Evolutionary conservation across 2,113 vertebrate genomes (phyloP).

Genomic region (Phaethon lepturus): DNA sequence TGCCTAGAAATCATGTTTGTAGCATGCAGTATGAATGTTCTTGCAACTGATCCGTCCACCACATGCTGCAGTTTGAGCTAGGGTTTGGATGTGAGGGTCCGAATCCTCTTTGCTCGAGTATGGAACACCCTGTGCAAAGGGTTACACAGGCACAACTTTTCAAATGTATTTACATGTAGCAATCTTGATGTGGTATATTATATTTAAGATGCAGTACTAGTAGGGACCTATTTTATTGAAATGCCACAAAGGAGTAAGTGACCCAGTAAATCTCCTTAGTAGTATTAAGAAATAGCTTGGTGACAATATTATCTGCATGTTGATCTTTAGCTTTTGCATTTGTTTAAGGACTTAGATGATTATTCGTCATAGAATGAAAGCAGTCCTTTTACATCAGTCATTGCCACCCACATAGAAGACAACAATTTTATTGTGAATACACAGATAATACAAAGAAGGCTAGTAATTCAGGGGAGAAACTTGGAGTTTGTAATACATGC

Average conservation of each 20-base stretch:
- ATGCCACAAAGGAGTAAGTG: not conserved
- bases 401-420: not conserved
- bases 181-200: not conserved
- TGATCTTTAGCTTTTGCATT: not conserved
- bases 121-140: not conserved
- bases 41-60: fast-evolving
- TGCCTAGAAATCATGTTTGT: not conserved
- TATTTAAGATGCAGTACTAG: not conserved
- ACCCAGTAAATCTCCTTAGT: not conserved
- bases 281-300: not conserved
- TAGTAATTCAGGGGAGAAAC: not conserved
- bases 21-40: not conserved
- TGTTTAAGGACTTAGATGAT: not conserved
- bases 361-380: not conserved
- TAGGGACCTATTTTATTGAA: not conserved
- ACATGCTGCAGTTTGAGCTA: not conserved
- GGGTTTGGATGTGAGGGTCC: not conserved
- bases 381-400: not conserved
- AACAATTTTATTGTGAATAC: not conserved
- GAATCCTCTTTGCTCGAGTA: not conserved
- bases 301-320: not conserved
- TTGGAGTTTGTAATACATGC: not conserved
- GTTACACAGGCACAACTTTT: not conserved
- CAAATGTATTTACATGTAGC: not conserved
- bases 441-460: not conserved